Base-by-base conservation (phyloP, 2,888 invertebrate species). In the Polydrusus pterygomalis region DNA sequence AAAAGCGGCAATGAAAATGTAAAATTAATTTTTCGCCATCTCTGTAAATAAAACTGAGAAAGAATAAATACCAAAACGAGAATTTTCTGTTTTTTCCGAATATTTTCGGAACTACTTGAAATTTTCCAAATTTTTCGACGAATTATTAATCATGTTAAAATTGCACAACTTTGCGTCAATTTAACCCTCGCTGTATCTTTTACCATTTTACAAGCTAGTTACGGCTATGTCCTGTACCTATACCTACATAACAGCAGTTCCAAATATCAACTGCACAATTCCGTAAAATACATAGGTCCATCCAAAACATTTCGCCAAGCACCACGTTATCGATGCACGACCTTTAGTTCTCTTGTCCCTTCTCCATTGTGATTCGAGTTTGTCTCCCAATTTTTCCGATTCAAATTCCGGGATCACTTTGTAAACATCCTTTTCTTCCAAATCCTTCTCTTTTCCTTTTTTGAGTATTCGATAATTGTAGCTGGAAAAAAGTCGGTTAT, bases 381-480 rank as follows among this genome's bases (percentile, higher is more conserved):
- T 49, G 47, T 75, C 71, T 11, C 77, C 77, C 25, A 77, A 17
- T 20, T 15, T 68, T 58, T 75, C 69, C 7, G 77, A 58, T 34
- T 67, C 56, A 17, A 72, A 72, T 20, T 60, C 30, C n/a, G 77
- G 77, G 18, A 75, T n/a, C 7, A 77, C 70, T 43, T 51, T 68
- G 40, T 75, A 77, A 15, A 77, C 34, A 63, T 77, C 75, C 20
- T 75, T 64, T 64, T 77, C 77, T 49, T 75, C 60, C 17, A 77
- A 17, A 30, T 72, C 77, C 6, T 65, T 43, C 40, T 58, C 20
- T 9, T 34, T 30, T 13, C 77, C 75, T 56, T 69, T 75, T 49
- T 64, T 75, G 8, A 77, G 47, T 40, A 75, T 72, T 17, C 54
- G 56, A 18, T 18, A 77, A 20, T 70, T 75, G 25, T 65, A 77